These are phyloP conservation scores for Synergus gifuensis DNA, from an alignment of 2,888 invertebrate species.

Conservation along the genomic window DNA sequence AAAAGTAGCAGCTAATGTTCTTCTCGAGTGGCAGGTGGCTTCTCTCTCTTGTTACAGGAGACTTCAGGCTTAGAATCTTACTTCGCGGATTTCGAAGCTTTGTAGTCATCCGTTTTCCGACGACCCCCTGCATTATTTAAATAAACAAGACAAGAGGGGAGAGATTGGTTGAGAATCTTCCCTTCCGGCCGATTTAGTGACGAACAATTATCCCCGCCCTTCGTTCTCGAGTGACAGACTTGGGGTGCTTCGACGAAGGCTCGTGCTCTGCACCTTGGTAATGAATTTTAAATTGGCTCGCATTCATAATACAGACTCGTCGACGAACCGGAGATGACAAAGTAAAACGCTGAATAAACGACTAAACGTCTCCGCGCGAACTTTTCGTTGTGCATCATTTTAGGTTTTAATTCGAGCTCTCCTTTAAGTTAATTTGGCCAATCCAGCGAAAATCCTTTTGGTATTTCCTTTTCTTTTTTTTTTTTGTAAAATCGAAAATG, in stretches of 20 bases:
- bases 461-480: too few relatives aligned
- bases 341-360: constrained; percentile 72
- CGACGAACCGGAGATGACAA: constrained; percentile 75
- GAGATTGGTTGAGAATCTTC: constrained; percentile 68
- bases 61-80: constrained; percentile 47
- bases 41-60: constrained; percentile 47
- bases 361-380: constrained; percentile 53
- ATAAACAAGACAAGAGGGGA: constrained; percentile 72
- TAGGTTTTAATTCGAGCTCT: constrained; percentile 30
- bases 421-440: too few relatives aligned
- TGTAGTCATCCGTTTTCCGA: constrained; percentile 75
- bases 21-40: constrained; percentile 52
- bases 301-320: constrained; percentile 75
- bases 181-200: constrained; percentile 63
- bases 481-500: neutral
- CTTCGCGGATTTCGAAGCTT: constrained; percentile 71
- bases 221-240: constrained; percentile 60
- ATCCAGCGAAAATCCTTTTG: too few relatives aligned
- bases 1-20: constrained; percentile 61
- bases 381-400: constrained; percentile 51
- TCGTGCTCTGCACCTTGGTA: constrained; percentile 66
- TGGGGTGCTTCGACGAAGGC: constrained; percentile 58
- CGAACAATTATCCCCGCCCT: constrained; percentile 75
- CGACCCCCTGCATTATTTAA: constrained; percentile 74
- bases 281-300: constrained; percentile 77